phyloP scores from a whole-genome alignment of 2,888 invertebrate genomes.

The Aphidoletes aphidimyza region DNA sequence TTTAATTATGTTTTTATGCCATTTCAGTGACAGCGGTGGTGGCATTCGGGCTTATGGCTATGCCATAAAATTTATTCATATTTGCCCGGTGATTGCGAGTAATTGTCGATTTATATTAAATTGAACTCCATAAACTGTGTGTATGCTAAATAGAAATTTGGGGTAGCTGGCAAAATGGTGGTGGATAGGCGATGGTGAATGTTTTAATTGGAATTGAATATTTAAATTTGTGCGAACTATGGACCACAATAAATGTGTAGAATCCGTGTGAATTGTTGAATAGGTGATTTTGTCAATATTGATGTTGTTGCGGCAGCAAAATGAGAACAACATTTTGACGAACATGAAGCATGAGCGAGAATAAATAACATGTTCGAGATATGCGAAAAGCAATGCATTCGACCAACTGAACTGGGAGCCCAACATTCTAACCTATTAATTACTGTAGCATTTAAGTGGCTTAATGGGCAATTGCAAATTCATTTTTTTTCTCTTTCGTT shows the following conservation, averaged over 20 bases:
- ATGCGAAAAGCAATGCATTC: no score
- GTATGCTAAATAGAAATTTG: neutral
- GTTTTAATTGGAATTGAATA: conserved; percentile 31
- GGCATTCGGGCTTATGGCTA: neutral
- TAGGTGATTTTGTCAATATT: neutral
- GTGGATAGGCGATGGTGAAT: neutral
- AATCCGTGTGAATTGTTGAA: neutral
- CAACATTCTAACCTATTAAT: no score
- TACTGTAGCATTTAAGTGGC: no score
- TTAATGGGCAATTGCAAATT: no score
- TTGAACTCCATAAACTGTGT: neutral
- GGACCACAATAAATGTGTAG: neutral
- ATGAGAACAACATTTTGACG: neutral
- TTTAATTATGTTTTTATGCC: conserved; percentile 27
- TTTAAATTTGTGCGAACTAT: neutral
- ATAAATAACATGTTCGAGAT: no score
- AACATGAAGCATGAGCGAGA: no score
- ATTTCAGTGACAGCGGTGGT: neutral
- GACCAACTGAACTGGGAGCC: no score
- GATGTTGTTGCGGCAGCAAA: neutral
- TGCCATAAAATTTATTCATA: neutral
- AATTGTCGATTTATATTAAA: neutral
- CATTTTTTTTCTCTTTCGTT: neutral
- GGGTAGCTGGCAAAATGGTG: neutral
- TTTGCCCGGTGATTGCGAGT: neutral